Evolutionary conservation across 2,797 vertebrate species (phyloP).

Genomic region (Myotis pilosus): DNA sequence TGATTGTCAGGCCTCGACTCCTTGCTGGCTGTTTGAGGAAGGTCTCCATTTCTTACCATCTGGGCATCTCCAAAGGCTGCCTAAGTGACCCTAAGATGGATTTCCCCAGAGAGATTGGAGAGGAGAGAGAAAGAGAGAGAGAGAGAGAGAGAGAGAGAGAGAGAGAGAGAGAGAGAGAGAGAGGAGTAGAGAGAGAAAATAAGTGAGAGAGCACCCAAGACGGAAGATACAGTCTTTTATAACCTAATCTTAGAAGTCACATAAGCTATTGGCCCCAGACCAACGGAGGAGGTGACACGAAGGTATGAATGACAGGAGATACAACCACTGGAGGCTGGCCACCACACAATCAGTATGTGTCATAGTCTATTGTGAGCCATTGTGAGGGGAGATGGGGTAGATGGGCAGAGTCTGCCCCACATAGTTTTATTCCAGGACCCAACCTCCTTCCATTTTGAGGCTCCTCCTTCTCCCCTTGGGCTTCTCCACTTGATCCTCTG

Average conservation of each 20-base stretch:
- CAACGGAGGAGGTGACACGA: not conserved
- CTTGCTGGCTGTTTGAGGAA: not conserved
- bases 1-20: not conserved
- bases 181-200: not conserved
- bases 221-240: not conserved
- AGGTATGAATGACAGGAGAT: not conserved
- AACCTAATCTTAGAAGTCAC: not conserved
- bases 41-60: not conserved
- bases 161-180: too few relatives aligned
- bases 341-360: not conserved
- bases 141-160: not conserved
- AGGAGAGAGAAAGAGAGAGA: not conserved
- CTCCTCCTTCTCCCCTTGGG: not conserved
- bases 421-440: not conserved
- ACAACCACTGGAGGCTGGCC: accelerated
- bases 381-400: not conserved
- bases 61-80: not conserved
- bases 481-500: not conserved
- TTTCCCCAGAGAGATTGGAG: not conserved
- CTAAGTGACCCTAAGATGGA: not conserved
- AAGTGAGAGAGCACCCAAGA: not conserved
- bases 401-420: not conserved
- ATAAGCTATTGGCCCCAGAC: not conserved
- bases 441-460: not conserved
- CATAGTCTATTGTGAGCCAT: not conserved